A percentile compares a stretch with the other conserved stretches of the same genome.
phyloP scores from a whole-genome alignment of 2,113 vertebrate species.

The Gallinago media region DNA sequence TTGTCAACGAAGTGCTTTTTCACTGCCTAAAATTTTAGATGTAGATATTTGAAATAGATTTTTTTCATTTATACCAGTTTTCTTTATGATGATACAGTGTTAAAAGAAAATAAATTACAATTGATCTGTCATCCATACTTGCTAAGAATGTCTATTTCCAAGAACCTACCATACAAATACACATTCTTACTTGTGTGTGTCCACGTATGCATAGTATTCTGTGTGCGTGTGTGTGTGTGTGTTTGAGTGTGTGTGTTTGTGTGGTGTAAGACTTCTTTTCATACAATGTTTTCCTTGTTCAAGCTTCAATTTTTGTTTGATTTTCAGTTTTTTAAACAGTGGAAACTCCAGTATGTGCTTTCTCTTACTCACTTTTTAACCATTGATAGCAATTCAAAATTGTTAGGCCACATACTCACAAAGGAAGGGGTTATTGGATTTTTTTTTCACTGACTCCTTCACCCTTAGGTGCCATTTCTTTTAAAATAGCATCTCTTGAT shows the following conservation, averaged over 20 bases:
- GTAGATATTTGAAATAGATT: conserved; percentile 93
- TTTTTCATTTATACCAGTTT: conserved; percentile 89
- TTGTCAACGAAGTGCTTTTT: conserved; percentile 94
- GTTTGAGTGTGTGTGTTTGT: conserved; percentile 42
- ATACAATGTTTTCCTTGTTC: conserved; percentile 66
- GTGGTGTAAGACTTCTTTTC: conserved; percentile 52
- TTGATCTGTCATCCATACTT: conserved; percentile 90
- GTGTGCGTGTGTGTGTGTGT: conserved; percentile 41
- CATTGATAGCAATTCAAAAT: conserved; percentile 61
- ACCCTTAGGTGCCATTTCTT: conserved; percentile 24
- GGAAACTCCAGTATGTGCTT: conserved; percentile 72
- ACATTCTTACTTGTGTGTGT: conserved; percentile 78
- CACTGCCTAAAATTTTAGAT: conserved; percentile 98
- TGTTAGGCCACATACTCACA: conserved; percentile 50
- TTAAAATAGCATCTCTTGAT: conserved; percentile 36
- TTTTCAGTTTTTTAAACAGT: conserved; percentile 56
- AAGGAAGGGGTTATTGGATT: conserved; percentile 41
- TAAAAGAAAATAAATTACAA: conserved; percentile 89
- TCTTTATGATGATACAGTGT: conserved; percentile 89
- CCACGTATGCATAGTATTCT: conserved; percentile 53
- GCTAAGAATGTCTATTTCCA: conserved; percentile 89
- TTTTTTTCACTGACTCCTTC: conserved; percentile 31
- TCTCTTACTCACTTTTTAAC: conserved; percentile 58
- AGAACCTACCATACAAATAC: conserved; percentile 73
- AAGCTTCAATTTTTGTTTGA: conserved; percentile 48